phyloP scores from a whole-genome alignment of 2,113 vertebrate species.

The Apaloderma vittatum region DNA sequence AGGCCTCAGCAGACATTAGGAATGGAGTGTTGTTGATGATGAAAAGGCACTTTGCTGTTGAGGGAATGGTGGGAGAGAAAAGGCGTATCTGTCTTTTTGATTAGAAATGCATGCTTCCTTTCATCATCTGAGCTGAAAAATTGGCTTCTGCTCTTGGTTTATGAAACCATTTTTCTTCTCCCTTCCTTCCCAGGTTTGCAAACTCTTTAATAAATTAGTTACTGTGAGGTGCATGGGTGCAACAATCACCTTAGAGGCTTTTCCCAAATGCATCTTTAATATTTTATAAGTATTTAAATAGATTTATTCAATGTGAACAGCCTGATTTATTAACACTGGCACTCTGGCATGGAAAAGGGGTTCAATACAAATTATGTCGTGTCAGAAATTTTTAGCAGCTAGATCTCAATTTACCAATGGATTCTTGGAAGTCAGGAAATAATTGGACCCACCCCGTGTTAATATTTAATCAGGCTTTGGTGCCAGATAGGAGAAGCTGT shows the following conservation, averaged over 20 bases:
- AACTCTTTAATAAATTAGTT: constrained; percentile 89
- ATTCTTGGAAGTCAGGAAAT: constrained; percentile 65
- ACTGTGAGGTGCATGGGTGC: constrained; percentile 85
- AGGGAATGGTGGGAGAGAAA: constrained; percentile 83
- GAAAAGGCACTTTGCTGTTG: constrained; percentile 86
- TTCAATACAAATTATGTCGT: constrained; percentile 79
- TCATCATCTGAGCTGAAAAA: constrained; percentile 87
- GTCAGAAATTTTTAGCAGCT: constrained; percentile 76
- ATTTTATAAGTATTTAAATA: constrained; percentile 90
- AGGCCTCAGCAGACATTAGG: constrained; percentile 84
- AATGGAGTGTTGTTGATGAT: constrained; percentile 87
- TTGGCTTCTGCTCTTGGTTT: constrained; percentile 86
- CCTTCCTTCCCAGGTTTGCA: constrained; percentile 86
- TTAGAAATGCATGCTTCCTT: constrained; percentile 89
- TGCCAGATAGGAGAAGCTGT: constrained; percentile 33
- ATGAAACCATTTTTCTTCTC: constrained; percentile 88
- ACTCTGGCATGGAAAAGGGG: constrained; percentile 70
- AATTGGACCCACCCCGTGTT: constrained; percentile 55
- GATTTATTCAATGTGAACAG: constrained; percentile 84
- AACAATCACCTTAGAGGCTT: constrained; percentile 86
- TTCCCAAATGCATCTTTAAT: constrained; percentile 87
- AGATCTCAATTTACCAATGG: constrained; percentile 71
- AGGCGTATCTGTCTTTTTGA: constrained; percentile 88
- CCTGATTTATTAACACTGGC: constrained; percentile 82
- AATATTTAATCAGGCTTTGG: constrained; percentile 66